A percentile compares a stretch with the other conserved stretches of the same genome.
Evolutionary conservation across 2,113 vertebrate genomes (phyloP).

Genomic region (Myiozetetes cayanensis): DNA sequence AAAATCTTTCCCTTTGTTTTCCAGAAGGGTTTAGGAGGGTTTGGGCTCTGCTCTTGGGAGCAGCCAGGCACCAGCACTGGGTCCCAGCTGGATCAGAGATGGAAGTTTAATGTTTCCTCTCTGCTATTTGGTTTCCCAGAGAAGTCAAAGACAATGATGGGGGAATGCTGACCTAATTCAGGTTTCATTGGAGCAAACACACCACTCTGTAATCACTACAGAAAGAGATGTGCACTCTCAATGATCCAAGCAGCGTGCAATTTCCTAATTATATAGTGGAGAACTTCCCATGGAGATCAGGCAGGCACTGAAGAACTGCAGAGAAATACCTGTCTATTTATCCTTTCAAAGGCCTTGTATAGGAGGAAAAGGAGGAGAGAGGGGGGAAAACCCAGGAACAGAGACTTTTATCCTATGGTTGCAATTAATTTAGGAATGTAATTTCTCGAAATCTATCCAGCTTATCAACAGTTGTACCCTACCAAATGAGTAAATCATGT

Average conservation of each 20-base stretch:
- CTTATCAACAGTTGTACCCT: background rate
- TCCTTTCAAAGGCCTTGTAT: background rate
- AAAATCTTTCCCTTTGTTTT: background rate
- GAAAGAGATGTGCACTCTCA: background rate
- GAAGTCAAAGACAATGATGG: constrained; percentile 24
- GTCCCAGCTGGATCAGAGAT: constrained; percentile 20
- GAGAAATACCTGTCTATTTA: background rate
- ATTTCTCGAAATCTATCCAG: background rate
- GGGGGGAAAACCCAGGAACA: background rate
- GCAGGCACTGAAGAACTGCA: background rate
- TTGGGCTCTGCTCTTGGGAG: background rate
- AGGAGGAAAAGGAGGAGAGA: background rate
- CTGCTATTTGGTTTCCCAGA: constrained; percentile 3
- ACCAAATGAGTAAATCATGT: fast-evolving
- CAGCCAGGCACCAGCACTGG: background rate
- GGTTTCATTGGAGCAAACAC: background rate
- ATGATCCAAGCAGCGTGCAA: background rate
- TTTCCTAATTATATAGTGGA: constrained; percentile 16
- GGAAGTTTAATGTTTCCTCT: background rate
- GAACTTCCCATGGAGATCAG: constrained; percentile 31
- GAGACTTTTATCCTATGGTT: background rate
- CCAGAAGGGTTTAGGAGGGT: background rate
- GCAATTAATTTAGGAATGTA: background rate
- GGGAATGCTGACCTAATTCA: constrained; percentile 36
- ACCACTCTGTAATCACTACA: background rate